Conservation (phyloP, 1,140 invertebrate genomes). For the Saxidomus purpurata region DNA sequence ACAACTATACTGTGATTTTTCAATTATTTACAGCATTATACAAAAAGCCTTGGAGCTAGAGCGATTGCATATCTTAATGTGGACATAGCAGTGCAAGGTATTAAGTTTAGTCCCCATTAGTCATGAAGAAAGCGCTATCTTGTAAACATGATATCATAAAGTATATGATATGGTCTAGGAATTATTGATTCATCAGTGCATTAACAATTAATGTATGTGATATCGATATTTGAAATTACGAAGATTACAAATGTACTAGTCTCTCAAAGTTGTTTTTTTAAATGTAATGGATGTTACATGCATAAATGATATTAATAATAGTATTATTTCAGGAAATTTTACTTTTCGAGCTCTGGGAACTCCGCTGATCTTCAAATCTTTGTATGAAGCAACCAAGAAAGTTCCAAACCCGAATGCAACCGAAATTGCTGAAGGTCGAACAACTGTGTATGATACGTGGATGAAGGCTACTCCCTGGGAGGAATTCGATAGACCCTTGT, state of each 20-base stretch:
- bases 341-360: conserved; percentile 67
- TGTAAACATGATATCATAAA: too few relatives aligned
- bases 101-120: too few relatives aligned
- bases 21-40: conserved; percentile 76
- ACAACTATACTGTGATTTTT: too few relatives aligned
- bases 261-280: too few relatives aligned
- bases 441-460: conserved; percentile 85
- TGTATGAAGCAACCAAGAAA: conserved; percentile 71
- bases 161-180: too few relatives aligned
- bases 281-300: too few relatives aligned
- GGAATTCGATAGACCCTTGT: conserved; percentile 50
- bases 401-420: conserved; percentile 82
- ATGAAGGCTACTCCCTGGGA: background rate
- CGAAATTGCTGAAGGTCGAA: conserved; percentile 76
- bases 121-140: too few relatives aligned
- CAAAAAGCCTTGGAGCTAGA: conserved; percentile 76
- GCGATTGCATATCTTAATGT: conserved; percentile 84
- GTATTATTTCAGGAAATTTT: conserved; percentile 74
- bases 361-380: conserved; percentile 69
- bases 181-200: too few relatives aligned
- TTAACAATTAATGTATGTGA: too few relatives aligned
- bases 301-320: too few relatives aligned
- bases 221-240: too few relatives aligned
- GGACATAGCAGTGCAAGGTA: conserved; percentile 81
- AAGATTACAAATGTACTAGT: too few relatives aligned